A percentile compares a stretch with the other conserved stretches of the same genome.
Conservation (phyloP, 2,888 invertebrate genomes). For the Nezara viridula region DNA sequence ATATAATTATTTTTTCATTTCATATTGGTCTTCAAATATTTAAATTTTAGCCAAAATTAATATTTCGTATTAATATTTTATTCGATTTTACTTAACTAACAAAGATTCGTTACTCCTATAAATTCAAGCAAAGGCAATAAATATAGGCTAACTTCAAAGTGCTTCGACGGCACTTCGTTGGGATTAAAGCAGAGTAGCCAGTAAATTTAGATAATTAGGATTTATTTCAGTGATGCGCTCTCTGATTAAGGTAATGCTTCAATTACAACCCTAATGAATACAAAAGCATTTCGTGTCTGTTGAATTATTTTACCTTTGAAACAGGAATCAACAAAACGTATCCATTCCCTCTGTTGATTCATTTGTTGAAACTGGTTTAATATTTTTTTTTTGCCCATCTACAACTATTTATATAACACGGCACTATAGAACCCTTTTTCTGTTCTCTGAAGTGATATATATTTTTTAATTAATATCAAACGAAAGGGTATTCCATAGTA, state of each 20-base stretch:
- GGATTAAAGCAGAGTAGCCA: constrained; percentile 1
- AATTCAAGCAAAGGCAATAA: background rate
- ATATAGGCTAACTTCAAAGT: constrained; percentile 28
- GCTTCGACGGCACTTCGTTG: background rate
- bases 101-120: background rate
- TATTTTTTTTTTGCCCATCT: no score
- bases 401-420: no score
- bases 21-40: no score
- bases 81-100: background rate
- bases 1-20: no score
- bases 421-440: no score
- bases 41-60: no score
- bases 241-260: constrained; percentile 4
- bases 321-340: background rate
- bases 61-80: no score
- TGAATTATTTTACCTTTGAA: background rate
- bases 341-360: no score
- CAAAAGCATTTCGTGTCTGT: background rate
- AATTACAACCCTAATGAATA: constrained; percentile 16
- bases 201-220: constrained; percentile 22
- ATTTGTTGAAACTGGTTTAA: no score
- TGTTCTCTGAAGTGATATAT: no score
- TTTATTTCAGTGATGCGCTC: background rate
- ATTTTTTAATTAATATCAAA: no score
- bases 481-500: no score